Evolutionary conservation across 2,113 vertebrate species (phyloP), one percentile per base, ranked within the genome.

Genomic region (Sinocyclocheilus maitianheensis): DNA sequence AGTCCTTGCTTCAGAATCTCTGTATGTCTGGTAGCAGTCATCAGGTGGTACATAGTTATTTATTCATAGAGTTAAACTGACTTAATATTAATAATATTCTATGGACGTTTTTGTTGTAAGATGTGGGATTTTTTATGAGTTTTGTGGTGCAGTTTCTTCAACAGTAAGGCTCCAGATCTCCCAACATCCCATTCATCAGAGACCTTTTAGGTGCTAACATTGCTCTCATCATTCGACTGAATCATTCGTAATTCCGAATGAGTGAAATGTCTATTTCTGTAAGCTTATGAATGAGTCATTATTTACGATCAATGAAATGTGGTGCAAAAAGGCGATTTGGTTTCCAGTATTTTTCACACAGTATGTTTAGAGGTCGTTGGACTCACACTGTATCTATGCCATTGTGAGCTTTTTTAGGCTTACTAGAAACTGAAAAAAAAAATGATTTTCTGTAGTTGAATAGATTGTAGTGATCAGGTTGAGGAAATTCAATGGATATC

Each of bases 1-100:
- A 97, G 97, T 90, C 37, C 22, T 63, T 18, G 46, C 18, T 18
- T 80, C 16, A 67, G 5, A 26, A 65, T 72, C 37, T 84, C 37
- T 72, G n/a, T 12, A 53, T 62, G 26, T 78, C 77, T 72, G 2
- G 3, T 58, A n/a, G 48, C 18, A 58, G 26, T 13, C 5, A 14
- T 43, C 22, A 53, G 30, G 48, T 48, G 51, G 24, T 58, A 63
- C 71, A 4, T 24, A 43, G 43, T 43, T 43, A 75, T 8, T 84
- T 48, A 16, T 76, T 11, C 30, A 74, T 13, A 24, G 26, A 46
- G 58, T 26, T 81, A 46, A 43, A 48, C 4, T 65, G n/a, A 65
- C 40, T 24, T 60, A 14, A 37, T 79, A 37, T 62, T 14, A 62
- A 7, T 79, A 65, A 63, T 65, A 24, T 63, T 65, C 22, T 13